Evolutionary conservation across 2,113 vertebrate genomes (phyloP).

Genomic region (Myiagra hebetior): DNA sequence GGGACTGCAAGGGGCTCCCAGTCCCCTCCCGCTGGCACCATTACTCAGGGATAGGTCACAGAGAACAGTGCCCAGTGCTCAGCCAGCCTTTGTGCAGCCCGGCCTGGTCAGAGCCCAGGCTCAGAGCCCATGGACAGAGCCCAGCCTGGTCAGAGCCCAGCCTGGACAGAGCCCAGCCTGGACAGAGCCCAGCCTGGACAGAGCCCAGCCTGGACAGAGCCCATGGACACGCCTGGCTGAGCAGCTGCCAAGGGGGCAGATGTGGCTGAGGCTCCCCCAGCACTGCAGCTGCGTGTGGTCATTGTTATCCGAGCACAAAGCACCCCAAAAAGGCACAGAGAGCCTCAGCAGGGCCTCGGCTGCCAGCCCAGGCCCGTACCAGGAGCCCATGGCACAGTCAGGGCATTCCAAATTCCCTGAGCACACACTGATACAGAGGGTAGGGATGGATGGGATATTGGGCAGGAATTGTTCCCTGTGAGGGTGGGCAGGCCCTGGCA

Average conservation of each 20-base stretch:
- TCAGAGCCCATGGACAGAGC: too few relatives aligned
- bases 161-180: neutral
- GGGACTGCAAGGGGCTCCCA: neutral
- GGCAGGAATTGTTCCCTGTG: accelerated
- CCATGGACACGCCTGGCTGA: neutral
- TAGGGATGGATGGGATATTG: accelerated
- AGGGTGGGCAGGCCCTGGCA: neutral
- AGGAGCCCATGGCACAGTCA: accelerated
- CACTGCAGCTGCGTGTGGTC: neutral
- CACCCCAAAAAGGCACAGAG: neutral
- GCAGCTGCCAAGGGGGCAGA: slow-evolving; percentile 4
- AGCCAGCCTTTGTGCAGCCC: neutral
- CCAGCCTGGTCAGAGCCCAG: neutral
- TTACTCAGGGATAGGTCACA: neutral
- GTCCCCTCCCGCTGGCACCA: neutral
- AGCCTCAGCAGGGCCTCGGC: accelerated
- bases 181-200: neutral
- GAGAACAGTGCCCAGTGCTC: neutral
- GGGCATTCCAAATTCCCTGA: accelerated
- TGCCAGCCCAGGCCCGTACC: neutral
- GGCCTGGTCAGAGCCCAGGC: neutral
- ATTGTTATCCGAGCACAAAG: neutral
- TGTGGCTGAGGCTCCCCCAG: neutral
- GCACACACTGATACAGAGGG: neutral
- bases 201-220: neutral